Evolutionary conservation across 1,140 invertebrate genomes (phyloP).

Genomic region (Bombus waltoni): DNA sequence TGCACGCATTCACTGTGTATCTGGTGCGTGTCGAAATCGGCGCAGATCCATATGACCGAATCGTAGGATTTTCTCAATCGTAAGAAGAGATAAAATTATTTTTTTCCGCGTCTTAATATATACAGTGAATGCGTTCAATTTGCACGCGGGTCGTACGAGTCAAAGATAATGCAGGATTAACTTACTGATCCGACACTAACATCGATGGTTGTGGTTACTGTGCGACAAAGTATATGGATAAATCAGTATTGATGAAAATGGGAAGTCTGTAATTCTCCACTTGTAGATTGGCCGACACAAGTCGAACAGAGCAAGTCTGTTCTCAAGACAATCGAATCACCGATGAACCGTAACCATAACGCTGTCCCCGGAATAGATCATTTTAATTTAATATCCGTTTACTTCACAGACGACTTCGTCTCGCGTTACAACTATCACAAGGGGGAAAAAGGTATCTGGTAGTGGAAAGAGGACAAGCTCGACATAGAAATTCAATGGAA

Average conservation of each 20-base stretch:
- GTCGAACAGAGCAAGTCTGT: background rate
- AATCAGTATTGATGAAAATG: background rate
- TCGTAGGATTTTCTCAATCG: too few species aligned
- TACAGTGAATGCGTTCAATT: too few species aligned
- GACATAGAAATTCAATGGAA: background rate
- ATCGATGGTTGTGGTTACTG: too few species aligned
- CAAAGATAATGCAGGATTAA: too few species aligned
- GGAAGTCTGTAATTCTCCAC: rapidly evolving
- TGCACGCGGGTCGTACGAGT: too few species aligned
- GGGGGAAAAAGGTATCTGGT: background rate
- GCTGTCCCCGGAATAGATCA: slow-evolving; percentile 44
- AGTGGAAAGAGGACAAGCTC: background rate
- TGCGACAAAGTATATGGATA: background rate
- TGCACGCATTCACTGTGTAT: too few species aligned
- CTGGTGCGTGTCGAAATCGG: too few species aligned
- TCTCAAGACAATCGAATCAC: slow-evolving; percentile 38
- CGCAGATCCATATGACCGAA: too few species aligned
- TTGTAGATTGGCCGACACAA: background rate
- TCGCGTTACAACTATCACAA: background rate
- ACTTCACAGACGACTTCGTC: background rate
- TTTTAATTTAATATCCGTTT: slow-evolving; percentile 62
- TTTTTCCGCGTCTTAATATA: too few species aligned
- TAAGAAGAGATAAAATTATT: too few species aligned
- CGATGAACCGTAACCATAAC: slow-evolving; percentile 33
- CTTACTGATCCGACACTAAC: background rate